phyloP scores from a whole-genome alignment of 2,113 vertebrate species.

The Anoura caudifer region DNA sequence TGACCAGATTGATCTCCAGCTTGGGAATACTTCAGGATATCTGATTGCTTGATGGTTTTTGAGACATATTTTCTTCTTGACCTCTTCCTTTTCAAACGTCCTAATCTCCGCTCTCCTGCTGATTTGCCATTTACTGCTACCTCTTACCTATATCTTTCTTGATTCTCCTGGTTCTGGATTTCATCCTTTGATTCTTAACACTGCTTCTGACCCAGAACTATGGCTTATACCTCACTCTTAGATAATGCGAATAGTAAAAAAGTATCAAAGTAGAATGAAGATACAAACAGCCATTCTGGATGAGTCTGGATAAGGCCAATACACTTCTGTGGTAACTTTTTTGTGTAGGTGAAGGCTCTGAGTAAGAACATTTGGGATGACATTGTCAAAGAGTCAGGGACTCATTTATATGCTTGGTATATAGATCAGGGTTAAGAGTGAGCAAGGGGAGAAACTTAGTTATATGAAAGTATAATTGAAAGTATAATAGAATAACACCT shows the following conservation, averaged over 20 bases:
- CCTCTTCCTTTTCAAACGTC: neutral
- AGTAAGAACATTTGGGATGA: neutral
- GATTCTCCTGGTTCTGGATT: neutral
- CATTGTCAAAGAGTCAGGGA: neutral
- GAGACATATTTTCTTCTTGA: neutral
- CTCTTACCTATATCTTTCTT: neutral
- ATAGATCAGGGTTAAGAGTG: neutral
- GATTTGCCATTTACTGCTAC: neutral
- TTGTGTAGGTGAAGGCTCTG: neutral
- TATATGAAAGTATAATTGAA: neutral
- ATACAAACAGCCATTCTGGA: neutral
- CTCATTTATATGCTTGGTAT: neutral
- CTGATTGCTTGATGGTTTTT: neutral
- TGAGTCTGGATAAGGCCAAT: neutral
- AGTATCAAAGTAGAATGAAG: neutral
- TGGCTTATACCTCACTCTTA: neutral
- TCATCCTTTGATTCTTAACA: neutral
- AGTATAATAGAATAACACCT: too few species aligned
- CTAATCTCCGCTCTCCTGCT: neutral
- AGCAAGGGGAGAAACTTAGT: neutral
- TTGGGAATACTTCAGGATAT: neutral
- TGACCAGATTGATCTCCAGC: neutral
- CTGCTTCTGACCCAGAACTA: neutral
- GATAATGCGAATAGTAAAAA: neutral
- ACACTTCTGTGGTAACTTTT: neutral